Base-by-base conservation (phyloP, 2,113 vertebrate species). In the Echinops telfairi region DNA sequence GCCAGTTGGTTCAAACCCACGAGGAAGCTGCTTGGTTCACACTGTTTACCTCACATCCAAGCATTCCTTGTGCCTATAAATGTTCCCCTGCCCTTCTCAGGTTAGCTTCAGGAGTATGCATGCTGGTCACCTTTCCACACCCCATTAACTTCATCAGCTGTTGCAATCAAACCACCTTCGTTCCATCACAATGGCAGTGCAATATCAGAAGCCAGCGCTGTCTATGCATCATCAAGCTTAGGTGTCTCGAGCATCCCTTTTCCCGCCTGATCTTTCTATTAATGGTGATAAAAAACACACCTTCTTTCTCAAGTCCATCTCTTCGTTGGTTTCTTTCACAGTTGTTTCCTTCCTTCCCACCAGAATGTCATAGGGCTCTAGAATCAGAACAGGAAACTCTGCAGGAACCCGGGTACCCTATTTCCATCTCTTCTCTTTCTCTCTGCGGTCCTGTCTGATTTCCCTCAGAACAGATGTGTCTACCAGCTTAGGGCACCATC, bases 381-480 rank as follows among this genome's bases (percentile, higher is more conserved):
- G 78, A 95, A 91, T 60, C 12, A 79, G 43, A 76, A 83, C 33
- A 73, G 60, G 77, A 83, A 91, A 90, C n/a, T 43, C 14, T 58
- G n/a, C n/a, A 76, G 89, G 89, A 92, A 76, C 33, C 47, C 76
- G 38, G 38, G 75, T 29, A 92, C 0, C 6, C 14, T 16, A 1
- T 60, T 33, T 73, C 16, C 25, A 81, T 73, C 68, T 25, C 40
- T 75, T 83, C 25, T 78, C 15, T 60, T 17, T 89, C 43, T 57
- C 81, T 58, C 88, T 79, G 70, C 84, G 64, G 38, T 86, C 66
- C 20, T 36, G 91, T 94, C 75, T 83, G n/a, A 83, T 83, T 29
- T 86, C 57, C 73, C 60, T 76, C 64, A 17, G 29, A 79, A 14
- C 43, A 12, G n/a, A 77, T 47, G 88, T 92, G 29, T 70, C 43